Evolutionary conservation across 37 sponge, comb jelly and placozoan species (phyloP), one percentile per base, ranked within the genome.

Genomic region (Hexactinellida sp.): DNA sequence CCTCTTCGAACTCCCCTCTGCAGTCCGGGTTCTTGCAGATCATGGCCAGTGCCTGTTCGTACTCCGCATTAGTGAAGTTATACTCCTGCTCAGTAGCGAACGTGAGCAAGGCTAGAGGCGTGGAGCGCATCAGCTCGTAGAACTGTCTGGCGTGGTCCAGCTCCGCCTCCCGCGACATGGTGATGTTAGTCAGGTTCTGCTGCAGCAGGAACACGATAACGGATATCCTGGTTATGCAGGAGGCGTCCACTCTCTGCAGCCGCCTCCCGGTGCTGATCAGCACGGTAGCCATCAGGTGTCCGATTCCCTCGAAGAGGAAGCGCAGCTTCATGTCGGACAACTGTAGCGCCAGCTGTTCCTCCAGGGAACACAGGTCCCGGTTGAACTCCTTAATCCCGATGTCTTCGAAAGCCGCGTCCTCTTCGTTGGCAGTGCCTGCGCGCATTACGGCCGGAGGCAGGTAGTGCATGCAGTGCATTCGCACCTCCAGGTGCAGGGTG

Each of bases 281-380:
- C 0, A 97, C 91, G 39, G 90, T 84, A 0, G 92, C 88, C 54
- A 97, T 85, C 36, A 97, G 84, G 55, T 94, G 92, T 0, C 98
- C 98, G 0, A 97, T 83, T 0, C 98, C 98, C 0, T 97, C 95
- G 94, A 97, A 97, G 28, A 97, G 85, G n/a, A 10, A 87, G 84
- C 88, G 54, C 47, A 85, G 71, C 88, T 91, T 94, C 37, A 84
- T 83, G 36, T 55, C 86, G 24, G 90, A 54, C 23, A 95, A 87
- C 0, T 85, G 86, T 23, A 52, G 87, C 32, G 84, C 85, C 86
- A 89, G 88, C 55, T 84, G 83, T 21, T 30, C 82, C 34, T 93
- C 92, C 25, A 92, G 83, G 32, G 47, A 34, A 38, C 54, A 86
- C 38, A 95, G 87, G 82, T 95, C 94, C 10, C 25, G 30, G 30